These are phyloP conservation scores for Pseudochromis fuscus DNA, from an alignment of 2,797 vertebrate genomes.

Conservation along the genomic window DNA sequence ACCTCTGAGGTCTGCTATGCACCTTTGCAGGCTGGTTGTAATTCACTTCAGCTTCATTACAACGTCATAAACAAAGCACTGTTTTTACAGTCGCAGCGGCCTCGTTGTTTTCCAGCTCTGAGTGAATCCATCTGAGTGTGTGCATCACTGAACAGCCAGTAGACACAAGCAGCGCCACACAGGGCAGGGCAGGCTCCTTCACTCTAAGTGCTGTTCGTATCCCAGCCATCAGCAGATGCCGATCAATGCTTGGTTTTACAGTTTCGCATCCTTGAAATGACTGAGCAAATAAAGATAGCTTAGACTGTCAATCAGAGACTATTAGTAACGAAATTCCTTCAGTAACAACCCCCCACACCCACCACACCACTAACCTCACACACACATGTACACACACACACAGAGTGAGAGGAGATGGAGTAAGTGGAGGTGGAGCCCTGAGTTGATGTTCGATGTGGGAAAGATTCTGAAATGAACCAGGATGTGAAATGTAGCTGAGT, in stretches of 20 bases:
- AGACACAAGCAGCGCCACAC: conserved; percentile 66
- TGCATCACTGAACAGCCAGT: conserved; percentile 17
- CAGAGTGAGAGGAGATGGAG: conserved; percentile 40
- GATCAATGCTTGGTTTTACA: conserved; percentile 81
- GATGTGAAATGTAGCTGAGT: conserved; percentile 22
- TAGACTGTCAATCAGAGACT: conserved; percentile 67
- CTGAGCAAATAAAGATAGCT: conserved; percentile 65
- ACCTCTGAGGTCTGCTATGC: not conserved
- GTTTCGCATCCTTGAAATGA: conserved; percentile 75
- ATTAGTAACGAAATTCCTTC: conserved; percentile 73
- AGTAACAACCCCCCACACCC: conserved; percentile 29
- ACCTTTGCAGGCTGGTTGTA: not conserved
- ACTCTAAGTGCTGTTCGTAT: conserved; percentile 79
- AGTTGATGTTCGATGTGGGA: conserved; percentile 54
- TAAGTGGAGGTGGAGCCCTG: conserved; percentile 57
- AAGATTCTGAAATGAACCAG: conserved; percentile 42
- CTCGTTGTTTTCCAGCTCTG: conserved; percentile 10
- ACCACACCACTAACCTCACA: conserved; percentile 13
- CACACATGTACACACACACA: conserved; percentile 24
- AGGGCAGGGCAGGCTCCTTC: conserved; percentile 68
- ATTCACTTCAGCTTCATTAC: conserved; percentile 1
- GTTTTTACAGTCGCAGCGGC: conserved; percentile 26
- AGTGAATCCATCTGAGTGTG: conserved; percentile 30
- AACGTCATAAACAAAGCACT: conserved; percentile 25
- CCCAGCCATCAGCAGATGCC: conserved; percentile 73